Evolutionary conservation across 2,113 vertebrate species (phyloP), one percentile per base, ranked within the genome.

Genomic region (Lepisosteus osseus): DNA sequence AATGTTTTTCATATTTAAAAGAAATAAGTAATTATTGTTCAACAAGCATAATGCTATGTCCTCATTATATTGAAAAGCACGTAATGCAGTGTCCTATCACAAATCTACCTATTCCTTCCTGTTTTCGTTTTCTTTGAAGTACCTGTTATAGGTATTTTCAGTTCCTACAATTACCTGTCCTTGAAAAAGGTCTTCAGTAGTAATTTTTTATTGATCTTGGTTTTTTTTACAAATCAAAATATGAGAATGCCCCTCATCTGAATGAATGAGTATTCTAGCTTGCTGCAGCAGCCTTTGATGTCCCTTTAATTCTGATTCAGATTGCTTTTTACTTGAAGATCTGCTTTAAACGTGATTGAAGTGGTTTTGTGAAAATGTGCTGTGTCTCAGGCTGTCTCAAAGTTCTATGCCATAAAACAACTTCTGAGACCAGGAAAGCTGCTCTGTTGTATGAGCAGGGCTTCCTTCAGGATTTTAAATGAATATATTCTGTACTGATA

Each of bases 401-500:
- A 14, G 63, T 70, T 40, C 17, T 45, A 70, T 59, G 55, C 67
- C 57, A 59, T 40, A 29, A 15, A 54, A 54, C 43, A n/a, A 56
- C 51, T 54, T 8, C 17, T 41, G 62, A 65, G 29, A 29, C 40
- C 12, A 43, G 62, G 40, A 15, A 56, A 44, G 61, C 43, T 67
- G 17, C 44, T 17, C 8, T 13, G 29, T 29, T 29, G 29, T 29
- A 29, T 29, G 29, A 29, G 29, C 29, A 67, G 42, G 41, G 62
- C 62, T 65, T 65, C 5, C 62, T 29, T 45, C 59, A 11, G 11
- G 57, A 44, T 42, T 72, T 74, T 29, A 17, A 44, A 65, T 59
- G 17, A 71, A 78, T 79, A 84, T 73, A 84, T 77, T 77, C 47
- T 29, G 29, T 29, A 29, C 29, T 29, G 29, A 29, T 29, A 29